These are phyloP conservation scores for Odocoileus virginianus DNA, from an alignment of 2,113 vertebrate species.

Conservation along the genomic window DNA sequence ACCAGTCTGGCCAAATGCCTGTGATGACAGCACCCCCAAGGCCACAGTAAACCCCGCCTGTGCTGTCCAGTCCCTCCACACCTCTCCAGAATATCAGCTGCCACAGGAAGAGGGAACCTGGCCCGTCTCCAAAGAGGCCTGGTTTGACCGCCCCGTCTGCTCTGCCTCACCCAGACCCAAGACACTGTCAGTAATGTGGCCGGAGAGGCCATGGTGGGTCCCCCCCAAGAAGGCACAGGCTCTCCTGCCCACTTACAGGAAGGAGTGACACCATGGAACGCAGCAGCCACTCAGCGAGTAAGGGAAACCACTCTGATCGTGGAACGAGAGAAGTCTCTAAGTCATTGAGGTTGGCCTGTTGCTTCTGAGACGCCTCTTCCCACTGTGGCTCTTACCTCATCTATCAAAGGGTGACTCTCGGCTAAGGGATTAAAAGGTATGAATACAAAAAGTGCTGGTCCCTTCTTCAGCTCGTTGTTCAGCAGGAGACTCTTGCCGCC, in stretches of 20 bases:
- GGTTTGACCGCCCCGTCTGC: neutral
- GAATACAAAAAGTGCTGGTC: constrained; percentile 94
- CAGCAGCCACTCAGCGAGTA: neutral
- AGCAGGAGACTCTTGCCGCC: constrained; percentile 93
- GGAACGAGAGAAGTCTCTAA: neutral
- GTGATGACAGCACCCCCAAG: neutral
- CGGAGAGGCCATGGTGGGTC: neutral
- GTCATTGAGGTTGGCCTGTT: neutral
- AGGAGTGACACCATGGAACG: neutral
- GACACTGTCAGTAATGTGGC: neutral
- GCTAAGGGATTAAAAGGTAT: constrained; percentile 90
- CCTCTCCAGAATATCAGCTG: neutral
- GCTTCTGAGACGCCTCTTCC: neutral
- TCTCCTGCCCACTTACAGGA: neutral
- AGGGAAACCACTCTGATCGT: neutral
- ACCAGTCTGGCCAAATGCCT: neutral
- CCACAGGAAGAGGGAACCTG: neutral
- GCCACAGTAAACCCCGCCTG: neutral
- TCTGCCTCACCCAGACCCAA: neutral
- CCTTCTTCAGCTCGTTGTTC: constrained; percentile 92
- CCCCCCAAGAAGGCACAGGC: neutral
- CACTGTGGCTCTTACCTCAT: constrained; percentile 84
- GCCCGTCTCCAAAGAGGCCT: neutral
- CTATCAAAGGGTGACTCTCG: constrained; percentile 82
- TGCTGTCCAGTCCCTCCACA: neutral